Evolutionary conservation across 2,113 vertebrate genomes (phyloP).

Genomic region (Reinhardtius hippoglossoides): DNA sequence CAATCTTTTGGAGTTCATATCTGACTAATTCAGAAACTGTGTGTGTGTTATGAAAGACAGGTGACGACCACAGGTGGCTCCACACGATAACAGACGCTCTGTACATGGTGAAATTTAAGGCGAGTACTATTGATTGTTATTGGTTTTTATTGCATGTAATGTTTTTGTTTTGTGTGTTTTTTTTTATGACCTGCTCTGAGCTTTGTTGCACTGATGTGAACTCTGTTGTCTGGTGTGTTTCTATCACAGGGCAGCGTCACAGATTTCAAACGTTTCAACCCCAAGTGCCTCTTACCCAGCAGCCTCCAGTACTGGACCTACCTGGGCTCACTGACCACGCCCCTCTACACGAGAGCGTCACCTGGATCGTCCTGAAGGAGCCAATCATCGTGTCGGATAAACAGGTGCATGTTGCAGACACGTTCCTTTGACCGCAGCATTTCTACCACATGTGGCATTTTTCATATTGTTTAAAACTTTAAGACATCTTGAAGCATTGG

Average conservation of each 20-base stretch:
- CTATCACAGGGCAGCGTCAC: slow-evolving; percentile 86
- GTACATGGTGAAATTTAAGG: slow-evolving; percentile 97
- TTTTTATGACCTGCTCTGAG: not conserved
- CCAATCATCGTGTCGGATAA: slow-evolving; percentile 91
- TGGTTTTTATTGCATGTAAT: not conserved
- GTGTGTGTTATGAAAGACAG: slow-evolving; percentile 80
- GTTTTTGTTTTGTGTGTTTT: not conserved
- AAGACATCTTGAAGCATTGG: no score
- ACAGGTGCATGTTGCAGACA: slow-evolving; percentile 84
- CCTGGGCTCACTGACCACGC: slow-evolving; percentile 93
- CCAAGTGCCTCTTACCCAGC: slow-evolving; percentile 92
- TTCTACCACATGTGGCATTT: not conserved
- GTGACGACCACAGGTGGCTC: slow-evolving; percentile 88
- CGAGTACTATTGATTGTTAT: slow-evolving; percentile 52
- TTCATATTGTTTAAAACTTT: no score
- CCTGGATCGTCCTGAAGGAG: slow-evolving; percentile 93
- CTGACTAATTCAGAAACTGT: not conserved
- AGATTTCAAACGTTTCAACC: slow-evolving; percentile 92
- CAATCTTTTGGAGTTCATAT: no score
- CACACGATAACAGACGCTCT: slow-evolving; percentile 93
- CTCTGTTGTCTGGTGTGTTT: not conserved
- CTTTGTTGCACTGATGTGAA: not conserved
- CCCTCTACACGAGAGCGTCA: slow-evolving; percentile 94
- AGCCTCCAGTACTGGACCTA: slow-evolving; percentile 95
- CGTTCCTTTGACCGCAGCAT: not conserved